Conservation (phyloP, 2,888 invertebrate species). For the Pheosia gnoma region DNA sequence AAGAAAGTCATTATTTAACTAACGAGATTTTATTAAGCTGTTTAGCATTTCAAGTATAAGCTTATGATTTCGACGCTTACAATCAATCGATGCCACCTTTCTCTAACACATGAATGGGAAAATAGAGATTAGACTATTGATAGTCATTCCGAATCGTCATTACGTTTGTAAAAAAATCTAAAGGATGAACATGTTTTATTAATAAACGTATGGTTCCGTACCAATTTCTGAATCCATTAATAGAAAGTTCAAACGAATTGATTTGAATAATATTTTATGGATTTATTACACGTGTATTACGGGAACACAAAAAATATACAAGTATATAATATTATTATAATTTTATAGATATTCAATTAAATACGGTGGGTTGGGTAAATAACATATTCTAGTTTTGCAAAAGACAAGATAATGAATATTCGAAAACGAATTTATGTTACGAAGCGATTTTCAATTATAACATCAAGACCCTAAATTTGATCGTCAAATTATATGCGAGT, state of each 20-base stretch:
- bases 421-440: background rate
- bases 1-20: slow-evolving; percentile 29
- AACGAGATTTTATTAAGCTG: slow-evolving; percentile 14
- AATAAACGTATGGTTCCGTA: background rate
- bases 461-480: background rate
- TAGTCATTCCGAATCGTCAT: slow-evolving; percentile 7
- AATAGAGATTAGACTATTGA: slow-evolving; percentile 5
- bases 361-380: too few relatives aligned
- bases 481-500: background rate
- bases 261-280: too few relatives aligned
- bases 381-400: too few relatives aligned
- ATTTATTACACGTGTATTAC: too few relatives aligned
- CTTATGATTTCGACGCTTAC: slow-evolving; percentile 18
- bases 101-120: slow-evolving; percentile 17
- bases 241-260: too few relatives aligned
- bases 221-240: background rate
- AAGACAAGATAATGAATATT: background rate
- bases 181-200: background rate
- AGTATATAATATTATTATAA: too few relatives aligned
- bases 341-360: too few relatives aligned
- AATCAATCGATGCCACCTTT: slow-evolving; percentile 18
- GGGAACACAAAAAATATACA: too few relatives aligned
- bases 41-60: slow-evolving; percentile 17
- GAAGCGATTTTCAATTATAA: background rate
- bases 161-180: background rate